Percentiles rank a stretch among this genome's conserved stretches.
Conservation (phyloP, 2,113 vertebrate species). For the Brachypteracias leptosomus region DNA sequence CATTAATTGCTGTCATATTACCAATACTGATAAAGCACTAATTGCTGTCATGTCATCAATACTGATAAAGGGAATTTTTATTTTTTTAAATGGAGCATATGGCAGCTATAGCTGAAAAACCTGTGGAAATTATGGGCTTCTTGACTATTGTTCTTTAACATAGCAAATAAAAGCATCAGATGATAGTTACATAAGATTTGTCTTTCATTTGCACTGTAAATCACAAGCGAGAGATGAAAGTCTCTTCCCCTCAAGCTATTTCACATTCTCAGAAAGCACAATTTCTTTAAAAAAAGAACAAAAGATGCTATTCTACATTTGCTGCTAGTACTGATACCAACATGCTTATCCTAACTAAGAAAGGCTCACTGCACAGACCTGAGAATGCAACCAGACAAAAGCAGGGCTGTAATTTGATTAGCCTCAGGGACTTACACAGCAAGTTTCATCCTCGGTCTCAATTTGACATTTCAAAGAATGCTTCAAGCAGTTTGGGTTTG, state of each 20-base stretch:
- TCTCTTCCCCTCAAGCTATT: background rate
- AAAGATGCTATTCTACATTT: background rate
- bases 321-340: background rate
- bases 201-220: background rate
- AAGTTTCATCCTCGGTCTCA: background rate
- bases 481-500: background rate
- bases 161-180: background rate
- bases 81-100: background rate
- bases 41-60: background rate
- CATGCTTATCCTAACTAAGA: background rate
- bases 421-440: background rate
- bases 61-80: background rate
- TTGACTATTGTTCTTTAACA: background rate
- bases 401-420: background rate
- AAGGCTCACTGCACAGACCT: background rate
- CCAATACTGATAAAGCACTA: background rate
- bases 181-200: background rate
- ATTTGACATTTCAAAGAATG: background rate
- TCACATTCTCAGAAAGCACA: background rate
- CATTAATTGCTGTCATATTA: background rate
- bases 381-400: background rate
- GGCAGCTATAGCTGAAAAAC: background rate
- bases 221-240: background rate
- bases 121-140: background rate
- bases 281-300: background rate